Evolutionary conservation across 2,797 vertebrate genomes (phyloP).

Genomic region (Nothura maculosa): DNA sequence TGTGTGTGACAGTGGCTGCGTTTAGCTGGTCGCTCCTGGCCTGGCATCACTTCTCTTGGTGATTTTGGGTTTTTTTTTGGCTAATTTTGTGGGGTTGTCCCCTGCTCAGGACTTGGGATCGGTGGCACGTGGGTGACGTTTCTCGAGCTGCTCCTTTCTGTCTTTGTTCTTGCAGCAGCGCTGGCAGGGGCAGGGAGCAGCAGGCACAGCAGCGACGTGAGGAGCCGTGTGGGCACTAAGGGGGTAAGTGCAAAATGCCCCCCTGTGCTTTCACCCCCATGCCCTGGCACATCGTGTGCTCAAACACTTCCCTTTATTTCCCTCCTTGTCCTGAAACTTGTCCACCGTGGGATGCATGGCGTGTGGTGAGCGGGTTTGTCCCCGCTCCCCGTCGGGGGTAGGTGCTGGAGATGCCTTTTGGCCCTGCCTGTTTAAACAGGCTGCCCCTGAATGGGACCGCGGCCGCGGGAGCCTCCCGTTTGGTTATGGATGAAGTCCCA

Average conservation of each 20-base stretch:
- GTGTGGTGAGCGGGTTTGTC: neutral
- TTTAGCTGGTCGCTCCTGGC: neutral
- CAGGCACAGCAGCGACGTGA: neutral
- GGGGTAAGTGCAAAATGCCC: neutral
- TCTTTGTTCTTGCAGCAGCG: conserved; percentile 69
- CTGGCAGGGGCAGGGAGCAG: conserved; percentile 1
- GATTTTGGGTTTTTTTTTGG: neutral
- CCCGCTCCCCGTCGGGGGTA: accelerated
- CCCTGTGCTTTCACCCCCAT: neutral
- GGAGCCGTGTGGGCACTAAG: neutral
- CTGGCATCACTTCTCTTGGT: neutral
- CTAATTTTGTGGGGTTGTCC: neutral
- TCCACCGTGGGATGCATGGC: accelerated
- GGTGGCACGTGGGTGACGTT: conserved; percentile 34
- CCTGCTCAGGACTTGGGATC: neutral
- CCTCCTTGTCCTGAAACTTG: conserved; percentile 3
- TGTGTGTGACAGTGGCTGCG: neutral
- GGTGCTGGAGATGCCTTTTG: neutral
- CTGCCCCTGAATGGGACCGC: neutral
- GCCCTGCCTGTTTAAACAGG: neutral
- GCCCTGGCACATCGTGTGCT: accelerated
- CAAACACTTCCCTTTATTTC: neutral
- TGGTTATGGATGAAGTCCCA: conserved; percentile 52
- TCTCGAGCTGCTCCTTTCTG: conserved; percentile 41
- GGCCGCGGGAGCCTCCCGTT: accelerated